phyloP scores from a whole-genome alignment of 2,113 vertebrate species.

The Amazona guildingii region DNA sequence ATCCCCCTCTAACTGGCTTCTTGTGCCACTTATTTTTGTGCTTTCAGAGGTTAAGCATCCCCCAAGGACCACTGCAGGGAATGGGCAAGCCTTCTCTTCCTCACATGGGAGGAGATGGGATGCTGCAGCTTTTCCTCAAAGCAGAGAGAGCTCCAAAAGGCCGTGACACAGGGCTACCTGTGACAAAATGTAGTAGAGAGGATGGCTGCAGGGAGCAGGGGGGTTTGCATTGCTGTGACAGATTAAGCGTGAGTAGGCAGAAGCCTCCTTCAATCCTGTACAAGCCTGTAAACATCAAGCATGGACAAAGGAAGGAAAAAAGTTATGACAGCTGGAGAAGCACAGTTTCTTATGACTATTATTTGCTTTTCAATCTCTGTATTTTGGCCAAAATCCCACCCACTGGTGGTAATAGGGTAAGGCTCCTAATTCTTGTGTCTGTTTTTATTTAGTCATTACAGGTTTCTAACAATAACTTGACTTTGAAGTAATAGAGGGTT shows the following conservation, averaged over 20 bases:
- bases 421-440: neutral
- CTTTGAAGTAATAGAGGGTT: neutral
- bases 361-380: neutral
- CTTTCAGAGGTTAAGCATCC: neutral
- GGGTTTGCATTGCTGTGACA: neutral
- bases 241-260: neutral
- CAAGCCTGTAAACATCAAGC: neutral
- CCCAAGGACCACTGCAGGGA: neutral
- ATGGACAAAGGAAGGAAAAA: neutral
- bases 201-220: neutral
- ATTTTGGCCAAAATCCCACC: neutral
- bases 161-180: neutral
- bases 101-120: neutral
- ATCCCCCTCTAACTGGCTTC: neutral
- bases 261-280: neutral
- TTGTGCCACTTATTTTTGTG: neutral
- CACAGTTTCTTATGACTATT: neutral
- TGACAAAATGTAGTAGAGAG: neutral
- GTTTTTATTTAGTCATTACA: neutral
- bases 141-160: neutral
- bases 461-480: slow-evolving; percentile 1
- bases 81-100: neutral
- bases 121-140: neutral
- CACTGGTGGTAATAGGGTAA: neutral
- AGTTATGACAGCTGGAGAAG: neutral